Evolutionary conservation across 2,888 invertebrate genomes (phyloP).

Genomic region (Tinea trinotella): DNA sequence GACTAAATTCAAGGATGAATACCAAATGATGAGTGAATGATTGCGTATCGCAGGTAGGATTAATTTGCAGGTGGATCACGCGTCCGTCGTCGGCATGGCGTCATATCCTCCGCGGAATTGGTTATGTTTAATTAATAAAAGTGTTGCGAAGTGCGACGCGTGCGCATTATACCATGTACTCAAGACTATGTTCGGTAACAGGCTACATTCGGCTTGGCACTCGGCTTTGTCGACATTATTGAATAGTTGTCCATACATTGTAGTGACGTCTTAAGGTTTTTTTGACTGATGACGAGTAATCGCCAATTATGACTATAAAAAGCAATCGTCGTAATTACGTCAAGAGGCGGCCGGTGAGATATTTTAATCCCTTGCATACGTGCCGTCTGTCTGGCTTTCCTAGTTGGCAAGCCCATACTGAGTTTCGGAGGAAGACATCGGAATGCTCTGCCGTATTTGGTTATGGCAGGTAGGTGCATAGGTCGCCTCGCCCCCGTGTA

Average conservation of each 20-base stretch:
- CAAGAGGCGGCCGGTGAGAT: neutral
- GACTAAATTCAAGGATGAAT: conserved; percentile 53
- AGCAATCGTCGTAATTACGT: neutral
- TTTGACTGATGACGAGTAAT: conserved; percentile 12
- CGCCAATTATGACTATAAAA: conserved; percentile 6
- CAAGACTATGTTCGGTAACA: conserved; percentile 55
- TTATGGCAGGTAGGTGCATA: conserved; percentile 12
- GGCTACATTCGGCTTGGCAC: neutral
- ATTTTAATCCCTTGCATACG: neutral
- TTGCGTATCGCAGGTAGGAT: conserved; percentile 28
- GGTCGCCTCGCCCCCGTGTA: conserved; percentile 13
- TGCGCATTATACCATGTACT: conserved; percentile 32
- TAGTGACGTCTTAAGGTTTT: conserved; percentile 8
- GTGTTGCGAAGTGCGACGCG: conserved; percentile 40
- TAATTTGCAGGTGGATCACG: conserved; percentile 64
- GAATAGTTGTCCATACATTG: conserved; percentile 11
- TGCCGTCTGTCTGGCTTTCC: neutral
- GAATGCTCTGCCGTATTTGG: neutral
- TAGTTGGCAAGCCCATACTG: neutral
- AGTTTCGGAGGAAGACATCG: conserved; percentile 8
- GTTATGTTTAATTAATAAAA: conserved; percentile 65
- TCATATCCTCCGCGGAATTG: conserved; percentile 68
- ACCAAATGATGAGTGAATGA: conserved; percentile 39
- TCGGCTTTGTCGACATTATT: neutral
- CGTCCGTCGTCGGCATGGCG: conserved; percentile 53